Conservation (phyloP, 2,888 invertebrate genomes). For the Melinopterus prodromus region DNA sequence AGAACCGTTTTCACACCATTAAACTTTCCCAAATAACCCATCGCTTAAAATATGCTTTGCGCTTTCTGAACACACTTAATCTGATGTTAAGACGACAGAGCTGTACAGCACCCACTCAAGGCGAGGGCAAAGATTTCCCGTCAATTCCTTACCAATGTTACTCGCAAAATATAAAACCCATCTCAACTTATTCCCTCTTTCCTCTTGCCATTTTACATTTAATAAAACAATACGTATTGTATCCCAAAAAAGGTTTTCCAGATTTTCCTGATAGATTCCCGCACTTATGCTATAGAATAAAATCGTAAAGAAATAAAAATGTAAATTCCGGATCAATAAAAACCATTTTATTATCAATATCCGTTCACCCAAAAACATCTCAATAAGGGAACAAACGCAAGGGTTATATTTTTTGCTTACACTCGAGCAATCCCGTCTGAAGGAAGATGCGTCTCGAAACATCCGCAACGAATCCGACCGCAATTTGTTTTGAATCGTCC, state of each 20-base stretch:
- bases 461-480: not conserved
- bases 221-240: too few relatives aligned
- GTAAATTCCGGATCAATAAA: not conserved
- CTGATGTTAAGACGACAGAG: not conserved
- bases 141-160: not conserved
- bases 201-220: too few relatives aligned
- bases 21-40: not conserved
- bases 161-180: too few relatives aligned
- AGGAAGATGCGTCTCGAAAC: not conserved
- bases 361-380: not conserved
- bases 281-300: too few relatives aligned
- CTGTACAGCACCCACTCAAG: not conserved
- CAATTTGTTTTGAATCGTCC: not conserved
- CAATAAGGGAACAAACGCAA: not conserved
- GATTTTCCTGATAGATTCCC: too few relatives aligned
- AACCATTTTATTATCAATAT: not conserved
- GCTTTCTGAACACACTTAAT: not conserved
- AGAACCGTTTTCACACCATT: not conserved
- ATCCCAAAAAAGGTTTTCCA: too few relatives aligned
- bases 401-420: not conserved
- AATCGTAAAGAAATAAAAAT: too few relatives aligned
- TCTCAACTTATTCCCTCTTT: too few relatives aligned
- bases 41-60: not conserved
- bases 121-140: not conserved
- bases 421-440: not conserved